These are phyloP conservation scores for Chamaetylas fuelleborni DNA, from an alignment of 2,113 vertebrate genomes.

Conservation along the genomic window DNA sequence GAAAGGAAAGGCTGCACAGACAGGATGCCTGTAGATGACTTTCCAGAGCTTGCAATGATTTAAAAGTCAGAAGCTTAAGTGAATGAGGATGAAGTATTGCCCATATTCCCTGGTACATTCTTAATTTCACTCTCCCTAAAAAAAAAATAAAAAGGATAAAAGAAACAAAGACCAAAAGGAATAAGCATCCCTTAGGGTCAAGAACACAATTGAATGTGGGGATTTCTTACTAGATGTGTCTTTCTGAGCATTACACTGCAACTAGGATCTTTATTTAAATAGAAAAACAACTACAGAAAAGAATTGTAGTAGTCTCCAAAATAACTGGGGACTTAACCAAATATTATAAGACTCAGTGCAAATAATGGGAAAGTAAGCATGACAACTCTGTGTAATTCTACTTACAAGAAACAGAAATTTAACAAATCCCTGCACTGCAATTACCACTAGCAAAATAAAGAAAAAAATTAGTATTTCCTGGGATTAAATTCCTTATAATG, in stretches of 20 bases:
- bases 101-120: neutral
- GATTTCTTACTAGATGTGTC: neutral
- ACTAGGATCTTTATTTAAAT: neutral
- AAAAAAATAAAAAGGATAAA: neutral
- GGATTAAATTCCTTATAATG: neutral
- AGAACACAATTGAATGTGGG: neutral
- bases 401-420: neutral
- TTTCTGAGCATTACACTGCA: neutral
- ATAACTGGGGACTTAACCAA: neutral
- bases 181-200: neutral
- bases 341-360: neutral
- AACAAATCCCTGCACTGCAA: neutral
- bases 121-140: neutral
- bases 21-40: neutral
- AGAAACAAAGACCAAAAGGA: neutral
- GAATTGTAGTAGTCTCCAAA: neutral
- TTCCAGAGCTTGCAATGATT: neutral
- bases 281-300: neutral
- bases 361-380: neutral
- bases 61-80: neutral
- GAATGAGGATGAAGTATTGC: neutral
- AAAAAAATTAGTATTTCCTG: neutral
- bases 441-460: neutral
- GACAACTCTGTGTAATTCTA: neutral
- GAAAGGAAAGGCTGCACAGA: neutral